Conservation (phyloP, 2,888 invertebrate species). For the Ichneumoninae sp. region DNA sequence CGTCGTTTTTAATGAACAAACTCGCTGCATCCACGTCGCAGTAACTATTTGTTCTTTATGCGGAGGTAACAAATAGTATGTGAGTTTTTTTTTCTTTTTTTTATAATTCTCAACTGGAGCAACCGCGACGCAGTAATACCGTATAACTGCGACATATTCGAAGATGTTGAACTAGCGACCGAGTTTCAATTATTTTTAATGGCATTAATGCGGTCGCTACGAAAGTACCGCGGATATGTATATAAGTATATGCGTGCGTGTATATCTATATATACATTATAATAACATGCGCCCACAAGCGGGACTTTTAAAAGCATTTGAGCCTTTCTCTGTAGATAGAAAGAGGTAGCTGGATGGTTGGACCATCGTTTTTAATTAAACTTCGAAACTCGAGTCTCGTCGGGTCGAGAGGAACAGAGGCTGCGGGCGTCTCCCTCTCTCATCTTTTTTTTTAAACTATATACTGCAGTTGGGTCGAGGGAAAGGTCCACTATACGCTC, state of each 20-base stretch:
- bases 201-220: constrained; percentile 8
- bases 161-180: constrained; percentile 30
- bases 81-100: constrained; percentile 17
- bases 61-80: neutral
- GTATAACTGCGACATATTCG: neutral
- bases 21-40: neutral
- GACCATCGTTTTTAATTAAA: constrained; percentile 81
- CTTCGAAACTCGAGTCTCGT: constrained; percentile 77
- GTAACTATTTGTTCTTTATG: constrained; percentile 17
- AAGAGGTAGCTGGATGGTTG: constrained; percentile 46
- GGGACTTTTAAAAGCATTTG: constrained; percentile 43
- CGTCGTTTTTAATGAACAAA: constrained; percentile 45
- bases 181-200: constrained; percentile 39
- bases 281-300: constrained; percentile 31
- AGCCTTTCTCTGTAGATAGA: constrained; percentile 39
- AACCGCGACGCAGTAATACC: neutral
- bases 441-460: constrained; percentile 6
- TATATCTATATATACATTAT: constrained; percentile 2
- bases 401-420: constrained; percentile 65
- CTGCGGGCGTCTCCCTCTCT: constrained; percentile 32
- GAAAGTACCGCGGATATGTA: neutral
- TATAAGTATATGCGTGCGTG: neutral
- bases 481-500: constrained; percentile 21
- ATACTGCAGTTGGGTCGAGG: constrained; percentile 14
- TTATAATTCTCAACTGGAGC: neutral